A percentile compares a stretch with the other conserved stretches of the same genome.
Evolutionary conservation across 2,797 vertebrate genomes (phyloP).

Genomic region (Darevskia mixta): DNA sequence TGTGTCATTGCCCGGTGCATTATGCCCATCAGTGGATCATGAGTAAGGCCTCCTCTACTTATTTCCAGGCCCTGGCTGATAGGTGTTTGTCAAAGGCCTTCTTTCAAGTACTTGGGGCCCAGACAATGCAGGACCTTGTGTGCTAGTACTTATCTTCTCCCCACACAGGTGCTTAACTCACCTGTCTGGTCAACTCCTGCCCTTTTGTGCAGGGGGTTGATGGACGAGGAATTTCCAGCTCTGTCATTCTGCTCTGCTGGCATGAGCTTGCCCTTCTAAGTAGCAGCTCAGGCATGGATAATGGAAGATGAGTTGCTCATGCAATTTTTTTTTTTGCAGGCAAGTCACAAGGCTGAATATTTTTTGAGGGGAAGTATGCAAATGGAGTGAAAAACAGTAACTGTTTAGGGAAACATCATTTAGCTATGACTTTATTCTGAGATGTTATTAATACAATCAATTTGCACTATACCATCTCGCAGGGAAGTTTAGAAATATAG

Average conservation of each 20-base stretch:
- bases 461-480: conserved; percentile 35
- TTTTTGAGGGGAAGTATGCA: background rate
- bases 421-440: conserved; percentile 38
- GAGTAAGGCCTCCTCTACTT: too few species aligned
- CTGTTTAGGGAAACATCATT: background rate
- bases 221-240: background rate
- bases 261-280: background rate
- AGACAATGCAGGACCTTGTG: too few species aligned
- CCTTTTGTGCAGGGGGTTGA: background rate
- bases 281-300: background rate
- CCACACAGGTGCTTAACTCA: background rate
- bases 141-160: background rate
- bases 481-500: conserved; percentile 50
- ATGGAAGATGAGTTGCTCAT: background rate
- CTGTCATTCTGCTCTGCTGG: background rate
- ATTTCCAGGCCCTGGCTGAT: too few species aligned
- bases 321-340: background rate
- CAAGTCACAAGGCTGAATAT: background rate
- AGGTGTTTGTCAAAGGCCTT: too few species aligned
- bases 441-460: conserved; percentile 40
- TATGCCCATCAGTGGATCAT: too few species aligned
- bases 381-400: background rate
- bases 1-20: too few species aligned
- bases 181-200: too few species aligned
- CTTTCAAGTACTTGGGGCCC: too few species aligned